phyloP scores from a whole-genome alignment of 2,113 vertebrate species.

The Cercopithecus mona region DNA sequence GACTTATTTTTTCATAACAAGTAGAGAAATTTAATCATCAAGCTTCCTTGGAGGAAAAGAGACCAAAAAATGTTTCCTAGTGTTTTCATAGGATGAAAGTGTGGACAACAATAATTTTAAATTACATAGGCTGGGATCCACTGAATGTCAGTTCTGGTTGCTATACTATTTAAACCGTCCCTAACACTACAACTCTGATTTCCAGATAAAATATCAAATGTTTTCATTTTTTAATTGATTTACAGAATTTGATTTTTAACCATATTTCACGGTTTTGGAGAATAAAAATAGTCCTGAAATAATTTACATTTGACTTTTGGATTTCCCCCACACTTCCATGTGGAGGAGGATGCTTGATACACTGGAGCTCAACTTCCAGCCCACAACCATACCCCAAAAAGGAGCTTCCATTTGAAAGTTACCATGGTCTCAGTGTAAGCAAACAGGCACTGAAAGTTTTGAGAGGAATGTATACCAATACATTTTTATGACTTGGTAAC shows the following conservation, averaged over 20 bases:
- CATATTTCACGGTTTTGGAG: background rate
- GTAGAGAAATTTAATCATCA: conserved; percentile 38
- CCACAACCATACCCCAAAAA: background rate
- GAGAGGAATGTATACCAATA: background rate
- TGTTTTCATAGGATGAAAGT: background rate
- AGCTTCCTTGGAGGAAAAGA: background rate
- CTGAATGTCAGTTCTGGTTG: background rate
- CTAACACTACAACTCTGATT: background rate
- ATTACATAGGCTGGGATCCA: background rate
- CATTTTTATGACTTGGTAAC: background rate
- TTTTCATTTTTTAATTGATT: conserved; percentile 3
- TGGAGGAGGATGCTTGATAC: background rate
- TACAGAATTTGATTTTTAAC: background rate
- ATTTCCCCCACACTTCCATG: background rate
- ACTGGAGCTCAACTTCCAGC: background rate
- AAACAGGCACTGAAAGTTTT: background rate
- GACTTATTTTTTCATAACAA: conserved; percentile 46
- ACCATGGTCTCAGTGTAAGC: background rate
- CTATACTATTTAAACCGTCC: background rate
- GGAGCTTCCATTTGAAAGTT: background rate
- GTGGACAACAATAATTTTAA: background rate
- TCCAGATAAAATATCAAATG: conserved; percentile 3
- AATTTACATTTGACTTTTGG: background rate
- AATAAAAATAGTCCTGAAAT: background rate
- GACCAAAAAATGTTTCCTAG: conserved; percentile 25